Percentiles rank a stretch among this genome's conserved stretches.
These are phyloP conservation scores for Amphiura filiformis DNA, from an alignment of 35 echinoderm and acorn worm species.

Conservation along the genomic window DNA sequence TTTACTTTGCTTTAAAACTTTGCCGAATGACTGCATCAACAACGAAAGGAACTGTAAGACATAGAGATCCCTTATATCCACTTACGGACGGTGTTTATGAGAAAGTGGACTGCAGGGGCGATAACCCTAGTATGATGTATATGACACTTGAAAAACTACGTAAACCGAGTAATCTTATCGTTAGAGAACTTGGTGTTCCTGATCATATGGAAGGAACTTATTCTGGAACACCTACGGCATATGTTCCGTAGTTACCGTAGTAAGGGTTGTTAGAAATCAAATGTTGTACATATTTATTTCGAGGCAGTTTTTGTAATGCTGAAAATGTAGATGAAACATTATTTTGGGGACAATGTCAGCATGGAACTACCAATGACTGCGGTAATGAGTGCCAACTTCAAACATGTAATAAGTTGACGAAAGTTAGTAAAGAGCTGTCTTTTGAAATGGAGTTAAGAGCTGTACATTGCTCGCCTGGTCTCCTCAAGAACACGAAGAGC, in stretches of 20 bases:
- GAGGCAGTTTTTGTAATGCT: too few species aligned
- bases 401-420: too few species aligned
- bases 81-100: background rate
- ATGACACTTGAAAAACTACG: background rate
- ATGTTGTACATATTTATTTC: too few species aligned
- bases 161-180: background rate
- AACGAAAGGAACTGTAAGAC: background rate
- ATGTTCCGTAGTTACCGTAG: background rate
- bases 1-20: background rate
- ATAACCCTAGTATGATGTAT: background rate
- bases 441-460: too few species aligned
- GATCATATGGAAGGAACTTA: background rate
- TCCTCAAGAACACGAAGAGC: too few species aligned
- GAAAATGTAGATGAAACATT: too few species aligned
- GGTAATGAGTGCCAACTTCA: too few species aligned
- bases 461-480: too few species aligned
- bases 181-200: background rate
- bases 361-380: too few species aligned
- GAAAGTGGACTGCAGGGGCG: background rate
- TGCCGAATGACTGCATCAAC: background rate
- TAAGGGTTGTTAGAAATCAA: too few species aligned
- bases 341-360: too few species aligned
- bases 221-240: background rate
- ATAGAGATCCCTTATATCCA: background rate
- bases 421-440: too few species aligned